Conservation (phyloP, 2,888 invertebrate species). For the Tortrix viridana region DNA sequence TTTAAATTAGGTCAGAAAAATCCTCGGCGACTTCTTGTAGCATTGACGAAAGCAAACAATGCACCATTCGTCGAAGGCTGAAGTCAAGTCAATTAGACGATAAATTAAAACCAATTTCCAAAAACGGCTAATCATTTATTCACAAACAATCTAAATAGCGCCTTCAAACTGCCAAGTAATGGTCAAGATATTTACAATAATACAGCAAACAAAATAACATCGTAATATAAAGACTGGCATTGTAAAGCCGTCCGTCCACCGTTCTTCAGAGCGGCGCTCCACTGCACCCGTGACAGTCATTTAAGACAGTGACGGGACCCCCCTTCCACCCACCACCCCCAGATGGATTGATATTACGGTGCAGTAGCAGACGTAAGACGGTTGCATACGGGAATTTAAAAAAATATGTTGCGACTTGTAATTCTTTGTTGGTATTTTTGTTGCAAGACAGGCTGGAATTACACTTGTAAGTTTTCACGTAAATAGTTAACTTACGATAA, state of each 20-base stretch:
- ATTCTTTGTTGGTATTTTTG: slow-evolving; percentile 19
- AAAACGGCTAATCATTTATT: neutral
- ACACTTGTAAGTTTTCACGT: too few species aligned
- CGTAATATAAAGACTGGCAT: slow-evolving; percentile 70
- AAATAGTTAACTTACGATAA: too few species aligned
- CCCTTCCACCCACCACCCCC: slow-evolving; percentile 61
- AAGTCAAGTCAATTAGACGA: too few species aligned
- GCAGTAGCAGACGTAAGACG: slow-evolving; percentile 78
- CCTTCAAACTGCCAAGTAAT: neutral
- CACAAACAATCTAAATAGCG: neutral
- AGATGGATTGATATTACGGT: slow-evolving; percentile 84
- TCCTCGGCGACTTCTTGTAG: too few species aligned
- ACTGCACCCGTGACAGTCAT: slow-evolving; percentile 83
- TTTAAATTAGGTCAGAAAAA: too few species aligned
- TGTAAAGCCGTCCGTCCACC: slow-evolving; percentile 72
- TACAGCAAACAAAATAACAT: slow-evolving; percentile 69
- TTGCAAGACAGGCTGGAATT: too few species aligned
- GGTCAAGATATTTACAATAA: slow-evolving; percentile 12
- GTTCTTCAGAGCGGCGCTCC: slow-evolving; percentile 72
- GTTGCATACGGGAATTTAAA: slow-evolving; percentile 73
- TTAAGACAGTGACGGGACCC: slow-evolving; percentile 82
- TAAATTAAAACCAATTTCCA: too few species aligned
- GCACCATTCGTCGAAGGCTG: too few species aligned
- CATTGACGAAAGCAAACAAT: too few species aligned
- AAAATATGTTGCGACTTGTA: slow-evolving; percentile 57